phyloP scores from a whole-genome alignment of 2,888 invertebrate genomes.

The Anticlea derivata region DNA sequence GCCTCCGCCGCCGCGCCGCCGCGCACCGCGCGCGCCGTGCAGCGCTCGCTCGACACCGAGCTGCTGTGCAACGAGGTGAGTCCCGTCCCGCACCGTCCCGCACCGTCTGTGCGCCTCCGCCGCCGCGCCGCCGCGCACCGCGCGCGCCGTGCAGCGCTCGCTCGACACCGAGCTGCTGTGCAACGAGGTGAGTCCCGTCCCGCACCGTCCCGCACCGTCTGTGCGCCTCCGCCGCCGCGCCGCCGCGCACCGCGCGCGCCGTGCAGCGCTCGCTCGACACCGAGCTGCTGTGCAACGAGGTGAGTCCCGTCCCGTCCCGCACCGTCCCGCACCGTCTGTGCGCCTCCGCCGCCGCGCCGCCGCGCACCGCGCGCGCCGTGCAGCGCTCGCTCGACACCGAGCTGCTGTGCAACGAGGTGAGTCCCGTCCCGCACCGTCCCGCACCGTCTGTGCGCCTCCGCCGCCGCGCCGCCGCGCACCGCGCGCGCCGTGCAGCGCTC shows the following conservation, averaged over 20 bases:
- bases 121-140: constrained; percentile 50
- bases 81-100: constrained; percentile 77
- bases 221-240: constrained; percentile 36
- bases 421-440: constrained; percentile 80
- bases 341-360: constrained; percentile 36
- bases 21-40: constrained; percentile 67
- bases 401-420: constrained; percentile 70
- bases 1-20: constrained; percentile 39
- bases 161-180: constrained; percentile 77
- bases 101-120: constrained; percentile 52
- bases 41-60: constrained; percentile 76
- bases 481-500: constrained; percentile 72
- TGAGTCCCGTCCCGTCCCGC: constrained; percentile 79
- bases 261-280: constrained; percentile 76
- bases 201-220: constrained; percentile 70
- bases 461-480: constrained; percentile 50
- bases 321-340: constrained; percentile 68
- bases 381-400: constrained; percentile 78
- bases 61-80: constrained; percentile 69
- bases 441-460: constrained; percentile 55
- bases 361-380: constrained; percentile 64
- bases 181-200: constrained; percentile 73
- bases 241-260: constrained; percentile 63
- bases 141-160: constrained; percentile 71
- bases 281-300: constrained; percentile 75